Evolutionary conservation across 2,888 invertebrate genomes (phyloP), one percentile per base, ranked within the genome.

Genomic region (Noctua pronuba): DNA sequence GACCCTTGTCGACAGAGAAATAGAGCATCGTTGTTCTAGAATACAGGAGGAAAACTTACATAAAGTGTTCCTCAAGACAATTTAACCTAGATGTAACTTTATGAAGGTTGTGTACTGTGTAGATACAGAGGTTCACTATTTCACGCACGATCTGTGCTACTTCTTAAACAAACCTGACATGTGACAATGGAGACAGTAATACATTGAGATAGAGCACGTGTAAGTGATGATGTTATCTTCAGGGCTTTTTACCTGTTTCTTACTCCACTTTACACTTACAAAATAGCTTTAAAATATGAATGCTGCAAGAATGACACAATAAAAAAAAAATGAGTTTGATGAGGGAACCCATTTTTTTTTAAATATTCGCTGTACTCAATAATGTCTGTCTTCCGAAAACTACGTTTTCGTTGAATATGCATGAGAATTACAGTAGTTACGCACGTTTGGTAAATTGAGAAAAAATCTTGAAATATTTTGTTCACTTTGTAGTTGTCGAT

Each of bases 81-180:
- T 71, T 41, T 44, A 49, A 31, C 21, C 31, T 41, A 41, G 38
- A n/a, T 67, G 46, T 49, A 7, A 58, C 18, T n/a, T 31, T 58
- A n/a, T 38, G 16, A 38, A 10, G 8, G 28, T 60, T 38, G 8
- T 65, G 21, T 55, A 35, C n/a, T 31, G 16, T 67, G 7, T 62
- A 65, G 8, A 65, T 41, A 21, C 11, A 64, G 18, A 28, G 10
- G 28, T 35, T 79, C 11, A 1, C 55, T 31, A 55, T 65, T 79
- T 71, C 46, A 55, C 64, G 64, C 38, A 55, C 31, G 21, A 65
- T 46, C 44, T 7, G 10, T 31, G 35, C 28, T 13, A 78, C 46
- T 68, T 16, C n/a, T 38, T 38, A 46, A 21, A 55, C 28, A 79
- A 64, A 71, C 7, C n/a, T 78, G 80, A 65, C 64, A 55, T 55